phyloP scores from a whole-genome alignment of 2,888 invertebrate genomes.

The Clostera curtula region DNA sequence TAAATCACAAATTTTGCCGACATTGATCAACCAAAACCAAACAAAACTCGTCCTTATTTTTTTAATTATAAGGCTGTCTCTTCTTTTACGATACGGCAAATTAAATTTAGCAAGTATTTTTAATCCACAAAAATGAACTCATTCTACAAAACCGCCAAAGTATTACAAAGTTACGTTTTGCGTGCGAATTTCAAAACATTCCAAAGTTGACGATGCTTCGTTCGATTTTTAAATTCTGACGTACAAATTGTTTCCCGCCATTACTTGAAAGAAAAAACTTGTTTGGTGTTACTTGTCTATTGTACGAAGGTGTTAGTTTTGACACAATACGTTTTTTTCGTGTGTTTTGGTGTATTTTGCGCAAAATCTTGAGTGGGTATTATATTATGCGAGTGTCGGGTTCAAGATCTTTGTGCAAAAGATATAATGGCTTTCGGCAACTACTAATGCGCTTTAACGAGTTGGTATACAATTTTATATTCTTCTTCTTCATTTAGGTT shows the following conservation, averaged over 20 bases:
- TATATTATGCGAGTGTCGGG: constrained; percentile 21
- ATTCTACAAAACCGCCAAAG: constrained; percentile 13
- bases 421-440: constrained; percentile 13
- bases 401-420: constrained; percentile 11
- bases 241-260: too few species aligned
- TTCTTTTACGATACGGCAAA: too few species aligned
- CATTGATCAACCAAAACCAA: too few species aligned
- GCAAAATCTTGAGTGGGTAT: constrained; percentile 28
- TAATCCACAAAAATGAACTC: constrained; percentile 15
- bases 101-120: constrained; percentile 2
- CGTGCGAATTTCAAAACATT: not conserved
- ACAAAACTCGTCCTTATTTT: too few species aligned
- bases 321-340: constrained; percentile 33
- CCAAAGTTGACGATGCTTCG: too few species aligned
- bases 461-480: constrained; percentile 13
- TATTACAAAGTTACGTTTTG: constrained; percentile 10
- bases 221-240: too few species aligned
- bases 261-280: too few species aligned
- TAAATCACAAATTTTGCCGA: too few species aligned
- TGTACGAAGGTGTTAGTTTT: constrained; percentile 34
- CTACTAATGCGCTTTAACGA: constrained; percentile 7
- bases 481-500: too few species aligned
- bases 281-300: constrained; percentile 1
- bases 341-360: constrained; percentile 28
- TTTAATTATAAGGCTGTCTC: too few species aligned